These are phyloP conservation scores for Sycophila texana DNA, from an alignment of 2,888 invertebrate genomes.

Conservation along the genomic window DNA sequence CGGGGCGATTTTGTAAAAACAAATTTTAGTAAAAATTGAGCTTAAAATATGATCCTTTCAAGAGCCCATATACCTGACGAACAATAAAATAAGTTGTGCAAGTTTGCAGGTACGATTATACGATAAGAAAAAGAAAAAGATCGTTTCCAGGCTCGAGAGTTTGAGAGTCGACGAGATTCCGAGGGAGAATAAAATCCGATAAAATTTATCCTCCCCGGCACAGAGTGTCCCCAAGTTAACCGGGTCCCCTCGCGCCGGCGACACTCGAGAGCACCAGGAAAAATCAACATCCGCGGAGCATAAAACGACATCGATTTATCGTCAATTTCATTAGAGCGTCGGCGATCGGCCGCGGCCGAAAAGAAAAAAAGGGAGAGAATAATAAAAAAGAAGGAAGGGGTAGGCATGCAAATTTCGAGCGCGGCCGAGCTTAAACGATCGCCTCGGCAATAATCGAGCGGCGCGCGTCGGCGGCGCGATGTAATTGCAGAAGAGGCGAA, in stretches of 20 bases:
- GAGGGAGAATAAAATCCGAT: slow-evolving; percentile 2
- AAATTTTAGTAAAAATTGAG: too few relatives aligned
- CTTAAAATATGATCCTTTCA: background rate
- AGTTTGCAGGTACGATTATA: background rate
- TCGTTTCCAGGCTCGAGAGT: too few relatives aligned
- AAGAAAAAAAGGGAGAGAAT: background rate
- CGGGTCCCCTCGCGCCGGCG: background rate
- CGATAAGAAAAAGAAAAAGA: too few relatives aligned
- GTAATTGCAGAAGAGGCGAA: slow-evolving; percentile 50
- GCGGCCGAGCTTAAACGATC: background rate
- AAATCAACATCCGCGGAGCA: background rate
- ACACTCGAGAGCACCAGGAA: background rate
- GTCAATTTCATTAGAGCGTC: slow-evolving; percentile 49
- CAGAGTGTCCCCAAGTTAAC: background rate
- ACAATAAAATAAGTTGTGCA: background rate
- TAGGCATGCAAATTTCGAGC: background rate
- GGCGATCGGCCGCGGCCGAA: slow-evolving; percentile 8
- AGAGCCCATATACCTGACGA: background rate
- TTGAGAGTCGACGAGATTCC: background rate
- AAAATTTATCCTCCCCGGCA: background rate
- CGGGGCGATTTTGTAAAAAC: too few relatives aligned
- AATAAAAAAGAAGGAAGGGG: too few relatives aligned
- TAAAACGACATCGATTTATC: slow-evolving; percentile 19
- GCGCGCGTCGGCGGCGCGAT: slow-evolving; percentile 3
- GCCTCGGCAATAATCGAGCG: slow-evolving; percentile 7